Base-by-base conservation (phyloP, 2,797 vertebrate species). In the Hippoglossus hippoglossus region DNA sequence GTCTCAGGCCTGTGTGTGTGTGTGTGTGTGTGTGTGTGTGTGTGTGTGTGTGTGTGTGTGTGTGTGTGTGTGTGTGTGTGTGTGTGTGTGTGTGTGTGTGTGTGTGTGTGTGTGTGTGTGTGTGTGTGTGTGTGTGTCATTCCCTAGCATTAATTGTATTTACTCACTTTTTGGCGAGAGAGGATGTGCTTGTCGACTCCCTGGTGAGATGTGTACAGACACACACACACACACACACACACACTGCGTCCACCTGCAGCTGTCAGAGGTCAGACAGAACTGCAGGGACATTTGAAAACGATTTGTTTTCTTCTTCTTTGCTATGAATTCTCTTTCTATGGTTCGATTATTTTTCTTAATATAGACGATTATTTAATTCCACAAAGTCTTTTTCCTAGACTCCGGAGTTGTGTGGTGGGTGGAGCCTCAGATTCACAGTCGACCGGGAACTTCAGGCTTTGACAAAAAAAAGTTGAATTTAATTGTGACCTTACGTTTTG, bases 11-110 rank as follows among this genome's bases (percentile, higher is more conserved):
- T 34, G 11, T 4, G 28, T 31, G 28, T 44, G 62, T 65, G 54
- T 47, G 64, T 79, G 75, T 63, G 54, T 68, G 75, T 71, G 63
- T 60, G 59, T 67, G 63, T 69, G 71, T 56, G 68, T 61, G 64
- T 51, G 54, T 44, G 65, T 70, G 72, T 34, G 50, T 61, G 72
- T 53, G 13, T 25, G 22, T 3, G 25, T 26, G 25, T 26, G 3
- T 26, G 25, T 22, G 22, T 22, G 22, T 22, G 22, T 22, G 22
- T 22, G 22, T 22, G 22, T 22, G 22, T 22, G 22, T 22, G 22
- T 22, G 22, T 22, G 22, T 22, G 22, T 22, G 22, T 22, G 22
- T 2, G 22, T 22, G n/a, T n/a, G n/a, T n/a, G n/a, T n/a, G n/a
- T n/a, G n/a, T n/a, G n/a, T n/a, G 28, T 31, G 28, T 31, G 28